Conservation (phyloP, 2,113 vertebrate species). For the Anarrhichthys ocellatus region DNA sequence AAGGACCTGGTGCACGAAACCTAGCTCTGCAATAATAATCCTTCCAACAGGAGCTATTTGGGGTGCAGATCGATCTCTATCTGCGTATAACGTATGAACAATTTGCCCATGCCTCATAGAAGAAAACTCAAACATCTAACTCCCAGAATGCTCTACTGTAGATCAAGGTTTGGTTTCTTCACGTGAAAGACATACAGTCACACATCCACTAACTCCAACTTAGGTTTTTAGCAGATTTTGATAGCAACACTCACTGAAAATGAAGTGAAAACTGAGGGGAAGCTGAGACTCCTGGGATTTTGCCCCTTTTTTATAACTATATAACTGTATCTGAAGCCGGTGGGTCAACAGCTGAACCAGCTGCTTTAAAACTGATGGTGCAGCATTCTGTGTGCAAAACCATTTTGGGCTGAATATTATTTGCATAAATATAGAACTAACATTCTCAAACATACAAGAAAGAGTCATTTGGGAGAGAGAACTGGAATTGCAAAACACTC, state of each 20-base stretch:
- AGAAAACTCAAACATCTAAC: background rate
- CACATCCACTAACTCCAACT: background rate
- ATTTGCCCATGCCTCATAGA: too few species aligned
- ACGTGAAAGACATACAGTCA: too few species aligned
- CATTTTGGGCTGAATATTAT: slow-evolving; percentile 6
- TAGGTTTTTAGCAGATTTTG: background rate
- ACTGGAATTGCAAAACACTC: background rate
- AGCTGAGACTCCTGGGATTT: background rate
- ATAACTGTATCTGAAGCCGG: background rate
- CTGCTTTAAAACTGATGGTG: background rate
- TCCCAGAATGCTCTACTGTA: background rate
- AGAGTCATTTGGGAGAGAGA: background rate
- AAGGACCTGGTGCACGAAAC: too few species aligned
- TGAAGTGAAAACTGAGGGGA: background rate
- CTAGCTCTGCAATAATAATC: too few species aligned
- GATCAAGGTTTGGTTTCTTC: background rate
- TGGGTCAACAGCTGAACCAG: slow-evolving; percentile 25
- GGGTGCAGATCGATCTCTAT: too few species aligned
- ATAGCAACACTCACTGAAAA: background rate
- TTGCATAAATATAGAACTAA: slow-evolving; percentile 13
- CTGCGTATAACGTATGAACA: too few species aligned
- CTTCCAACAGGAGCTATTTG: too few species aligned
- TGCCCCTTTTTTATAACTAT: background rate
- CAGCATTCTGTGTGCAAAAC: slow-evolving; percentile 7
- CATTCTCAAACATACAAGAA: background rate